Evolutionary conservation across 2,113 vertebrate species (phyloP).

Genomic region (Ceuthmochares aereus): DNA sequence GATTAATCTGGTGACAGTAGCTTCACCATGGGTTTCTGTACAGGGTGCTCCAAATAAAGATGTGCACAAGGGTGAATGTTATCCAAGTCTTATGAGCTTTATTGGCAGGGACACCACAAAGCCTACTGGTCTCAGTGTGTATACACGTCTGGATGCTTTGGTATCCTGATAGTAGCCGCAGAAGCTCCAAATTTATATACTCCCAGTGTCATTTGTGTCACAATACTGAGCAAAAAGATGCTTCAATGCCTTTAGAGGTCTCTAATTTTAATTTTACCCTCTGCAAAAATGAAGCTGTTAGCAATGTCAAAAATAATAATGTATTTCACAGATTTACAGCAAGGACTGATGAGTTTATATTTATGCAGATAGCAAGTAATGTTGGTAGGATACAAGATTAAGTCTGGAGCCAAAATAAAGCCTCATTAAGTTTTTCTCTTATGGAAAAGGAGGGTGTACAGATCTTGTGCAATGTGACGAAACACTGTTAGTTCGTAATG

Average conservation of each 20-base stretch:
- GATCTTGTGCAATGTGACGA: neutral
- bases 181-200: neutral
- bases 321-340: neutral
- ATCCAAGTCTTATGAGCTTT: neutral
- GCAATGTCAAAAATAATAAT: neutral
- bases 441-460: neutral
- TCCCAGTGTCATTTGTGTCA: neutral
- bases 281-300: neutral
- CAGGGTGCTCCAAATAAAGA: neutral
- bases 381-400: neutral
- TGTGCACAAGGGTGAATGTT: no score
- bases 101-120: rapidly evolving
- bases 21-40: neutral
- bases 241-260: neutral
- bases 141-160: neutral
- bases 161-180: neutral
- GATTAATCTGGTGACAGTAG: neutral
- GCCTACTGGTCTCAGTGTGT: neutral
- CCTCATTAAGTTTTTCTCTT: neutral
- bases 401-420: neutral
- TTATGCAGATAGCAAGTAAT: neutral
- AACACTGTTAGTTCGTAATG: neutral
- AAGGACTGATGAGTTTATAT: conserved; percentile 7
- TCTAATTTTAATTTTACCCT: neutral
- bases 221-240: neutral